Conservation (phyloP, 1,140 invertebrate genomes). For the Nasonia giraulti region DNA sequence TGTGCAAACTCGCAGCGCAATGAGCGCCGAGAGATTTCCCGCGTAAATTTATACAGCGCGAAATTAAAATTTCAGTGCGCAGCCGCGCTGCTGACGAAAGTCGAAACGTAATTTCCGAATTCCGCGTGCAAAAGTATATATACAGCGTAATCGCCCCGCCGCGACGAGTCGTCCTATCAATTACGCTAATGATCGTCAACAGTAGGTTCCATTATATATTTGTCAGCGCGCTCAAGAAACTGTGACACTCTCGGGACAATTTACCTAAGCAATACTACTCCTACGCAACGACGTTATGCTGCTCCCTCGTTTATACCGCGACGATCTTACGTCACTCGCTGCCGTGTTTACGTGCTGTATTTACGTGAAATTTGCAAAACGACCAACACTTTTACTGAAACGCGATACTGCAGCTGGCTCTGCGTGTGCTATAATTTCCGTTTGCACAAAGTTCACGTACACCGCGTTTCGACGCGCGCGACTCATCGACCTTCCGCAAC, state of each 20-base stretch:
- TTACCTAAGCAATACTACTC: constrained; percentile 1
- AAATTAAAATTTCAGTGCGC: too few relatives aligned
- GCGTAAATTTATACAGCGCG: too few relatives aligned
- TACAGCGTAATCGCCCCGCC: not conserved
- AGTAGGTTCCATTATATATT: constrained; percentile 9
- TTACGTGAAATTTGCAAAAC: constrained; percentile 27
- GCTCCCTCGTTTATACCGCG: constrained; percentile 13
- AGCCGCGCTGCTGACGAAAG: not conserved
- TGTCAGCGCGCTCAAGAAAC: constrained; percentile 12
- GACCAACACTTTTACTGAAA: not conserved
- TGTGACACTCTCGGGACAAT: constrained; percentile 29
- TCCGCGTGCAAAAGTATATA: not conserved
- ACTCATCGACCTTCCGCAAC: too few relatives aligned
- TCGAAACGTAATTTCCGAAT: not conserved
- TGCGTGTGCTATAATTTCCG: too few relatives aligned
- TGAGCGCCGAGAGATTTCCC: too few relatives aligned
- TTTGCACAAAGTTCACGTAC: too few relatives aligned
- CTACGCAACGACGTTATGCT: not conserved
- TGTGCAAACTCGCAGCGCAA: too few relatives aligned
- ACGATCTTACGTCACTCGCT: not conserved
- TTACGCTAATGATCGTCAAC: constrained; percentile 18
- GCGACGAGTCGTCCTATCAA: not conserved
- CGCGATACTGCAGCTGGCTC: too few relatives aligned
- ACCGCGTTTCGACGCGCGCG: too few relatives aligned
- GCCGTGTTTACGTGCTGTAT: not conserved